Base-by-base conservation (phyloP, 2,797 vertebrate species). In the Labroides dimidiatus region DNA sequence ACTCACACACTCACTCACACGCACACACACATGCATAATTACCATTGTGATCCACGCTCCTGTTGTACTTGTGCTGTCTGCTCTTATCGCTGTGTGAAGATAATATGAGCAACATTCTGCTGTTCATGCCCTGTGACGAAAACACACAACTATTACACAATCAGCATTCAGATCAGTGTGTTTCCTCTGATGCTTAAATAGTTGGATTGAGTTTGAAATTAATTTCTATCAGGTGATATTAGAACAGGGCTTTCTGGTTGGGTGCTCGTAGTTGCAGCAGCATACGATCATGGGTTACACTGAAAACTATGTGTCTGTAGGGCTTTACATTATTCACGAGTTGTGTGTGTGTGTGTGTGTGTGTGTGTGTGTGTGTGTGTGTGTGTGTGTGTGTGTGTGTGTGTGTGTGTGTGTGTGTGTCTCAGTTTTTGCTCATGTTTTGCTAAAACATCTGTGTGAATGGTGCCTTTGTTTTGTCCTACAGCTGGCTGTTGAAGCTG, bases 321-420 rank as follows among this genome's bases (percentile, higher is more conserved):
- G 74, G 82, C 63, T 78, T 81, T 91, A 77, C 89, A 89, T 90
- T 89, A 89, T 90, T 89, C 77, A 89, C 78, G 64, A 78, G 75
- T 68, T 59, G 52, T 70, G 64, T 10, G 0, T 60, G n/a, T 4
- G 43, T 61, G 65, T 68, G 52, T 64, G 56, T 27, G 10, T 56
- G 30, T 8, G 30, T 9, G 30, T 33, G 77, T 51, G 64, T 30
- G 66, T 77, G n/a, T 4, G 43, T 61, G 65, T 68, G 52, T 64
- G 56, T 27, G 10, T 56, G 30, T 8, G 30, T 9, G 30, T 33
- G 77, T 51, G 64, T 30, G 66, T 77, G n/a, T 4, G 43, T 61
- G 65, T 68, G 52, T 64, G 56, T 27, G 10, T 56, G 30, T 8
- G 30, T 9, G 30, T 33, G 77, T 51, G 64, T 30, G 66, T 77